These are phyloP conservation scores for Coboldia fuscipes DNA, from an alignment of 1,140 invertebrate genomes.

Conservation along the genomic window DNA sequence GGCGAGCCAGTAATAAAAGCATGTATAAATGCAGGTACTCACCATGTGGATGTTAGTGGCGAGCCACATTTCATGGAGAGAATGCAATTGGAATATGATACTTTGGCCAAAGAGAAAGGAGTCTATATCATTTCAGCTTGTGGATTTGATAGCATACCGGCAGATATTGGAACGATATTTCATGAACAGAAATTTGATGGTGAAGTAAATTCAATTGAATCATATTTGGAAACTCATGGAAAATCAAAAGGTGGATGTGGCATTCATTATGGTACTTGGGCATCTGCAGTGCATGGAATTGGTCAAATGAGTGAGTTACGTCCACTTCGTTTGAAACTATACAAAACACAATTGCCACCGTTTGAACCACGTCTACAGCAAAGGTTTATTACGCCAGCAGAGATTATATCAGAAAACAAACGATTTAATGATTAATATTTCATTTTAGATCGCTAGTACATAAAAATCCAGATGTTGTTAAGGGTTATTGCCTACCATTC, in stretches of 20 bases:
- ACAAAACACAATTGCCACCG: conserved; percentile 34
- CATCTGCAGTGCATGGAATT: conserved; percentile 54
- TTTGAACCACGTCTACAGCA: conserved; percentile 30
- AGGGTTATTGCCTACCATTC: conserved; percentile 58
- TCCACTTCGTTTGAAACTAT: conserved; percentile 38
- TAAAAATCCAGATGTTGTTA: conserved; percentile 34
- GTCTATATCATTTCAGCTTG: conserved; percentile 74
- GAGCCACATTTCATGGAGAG: conserved; percentile 77
- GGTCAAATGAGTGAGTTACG: conserved; percentile 28
- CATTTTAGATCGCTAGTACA: conserved; percentile 25
- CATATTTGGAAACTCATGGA: conserved; percentile 31
- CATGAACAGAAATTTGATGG: conserved; percentile 53
- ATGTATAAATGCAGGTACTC: conserved; percentile 54
- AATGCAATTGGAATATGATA: conserved; percentile 63
- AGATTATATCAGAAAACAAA: not conserved
- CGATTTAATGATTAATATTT: not conserved
- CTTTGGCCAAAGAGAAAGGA: conserved; percentile 48
- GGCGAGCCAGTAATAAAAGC: conserved; percentile 82
- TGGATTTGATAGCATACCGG: conserved; percentile 77
- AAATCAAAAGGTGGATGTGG: conserved; percentile 15
- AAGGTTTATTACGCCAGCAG: not conserved
- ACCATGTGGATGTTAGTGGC: conserved; percentile 81
- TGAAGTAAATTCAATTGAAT: conserved; percentile 47
- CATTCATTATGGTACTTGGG: conserved; percentile 62
- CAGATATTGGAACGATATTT: conserved; percentile 61